These are phyloP conservation scores for Drosophila melanocephala DNA, from an alignment of 2,888 invertebrate genomes.

Conservation along the genomic window DNA sequence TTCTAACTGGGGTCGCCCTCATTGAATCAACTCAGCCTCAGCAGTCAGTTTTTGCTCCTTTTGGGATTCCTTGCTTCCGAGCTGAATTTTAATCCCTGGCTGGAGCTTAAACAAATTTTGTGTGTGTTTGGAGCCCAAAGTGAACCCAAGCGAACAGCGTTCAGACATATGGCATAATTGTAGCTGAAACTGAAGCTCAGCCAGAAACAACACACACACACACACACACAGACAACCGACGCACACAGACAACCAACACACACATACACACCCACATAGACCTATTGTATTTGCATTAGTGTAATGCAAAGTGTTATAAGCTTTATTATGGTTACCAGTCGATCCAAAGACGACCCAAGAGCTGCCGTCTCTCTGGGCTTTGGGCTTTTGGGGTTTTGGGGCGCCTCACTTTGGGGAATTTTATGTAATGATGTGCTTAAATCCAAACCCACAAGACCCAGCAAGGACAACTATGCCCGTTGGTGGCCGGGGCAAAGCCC, in stretches of 20 bases:
- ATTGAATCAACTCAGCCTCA: slow-evolving; percentile 1
- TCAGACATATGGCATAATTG: slow-evolving; percentile 78
- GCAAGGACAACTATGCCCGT: slow-evolving; percentile 11
- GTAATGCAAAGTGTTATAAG: slow-evolving; percentile 82
- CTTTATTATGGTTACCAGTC: slow-evolving; percentile 75
- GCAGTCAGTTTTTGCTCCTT: slow-evolving; percentile 18
- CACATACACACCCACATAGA: slow-evolving; percentile 16
- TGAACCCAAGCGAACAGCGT: slow-evolving; percentile 55
- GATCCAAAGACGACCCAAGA: slow-evolving; percentile 48
- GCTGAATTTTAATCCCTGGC: slow-evolving; percentile 72
- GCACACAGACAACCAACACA: slow-evolving; percentile 6
- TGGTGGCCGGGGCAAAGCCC: slow-evolving; percentile 59
- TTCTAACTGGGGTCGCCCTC: slow-evolving; percentile 21
- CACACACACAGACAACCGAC: slow-evolving; percentile 22
- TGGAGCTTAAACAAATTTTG: slow-evolving; percentile 79
- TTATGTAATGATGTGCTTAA: slow-evolving; percentile 80
- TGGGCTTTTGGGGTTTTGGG: neutral
- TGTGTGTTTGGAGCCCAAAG: slow-evolving; percentile 43
- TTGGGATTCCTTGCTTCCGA: slow-evolving; percentile 37
- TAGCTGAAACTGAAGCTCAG: slow-evolving; percentile 52
- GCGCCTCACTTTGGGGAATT: slow-evolving; percentile 70
- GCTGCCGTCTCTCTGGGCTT: slow-evolving; percentile 28
- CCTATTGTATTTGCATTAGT: slow-evolving; percentile 82
- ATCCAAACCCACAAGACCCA: slow-evolving; percentile 40
- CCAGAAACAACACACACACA: slow-evolving; percentile 20